Base-by-base conservation (phyloP, 2,888 invertebrate species). In the Amphimallon solstitiale region DNA sequence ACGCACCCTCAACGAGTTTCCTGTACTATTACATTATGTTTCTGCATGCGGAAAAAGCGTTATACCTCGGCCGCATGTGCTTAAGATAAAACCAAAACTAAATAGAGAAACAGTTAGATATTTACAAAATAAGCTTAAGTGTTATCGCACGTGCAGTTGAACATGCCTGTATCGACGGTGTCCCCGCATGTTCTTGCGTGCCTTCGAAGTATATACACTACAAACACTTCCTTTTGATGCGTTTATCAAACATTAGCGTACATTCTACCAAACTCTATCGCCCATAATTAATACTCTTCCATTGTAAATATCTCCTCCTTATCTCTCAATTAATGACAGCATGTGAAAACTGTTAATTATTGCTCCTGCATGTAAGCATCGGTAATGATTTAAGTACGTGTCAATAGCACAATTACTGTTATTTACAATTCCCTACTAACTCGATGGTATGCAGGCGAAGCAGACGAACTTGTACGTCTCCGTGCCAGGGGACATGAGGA, bases 281-380 rank as follows among this genome's bases (percentile, higher is more conserved):
- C n/a, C 40, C n/a, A 21, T 54, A 54, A 54, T 54, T 54, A 54
- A 54, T 54, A 54, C 54, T 38, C 37, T 54, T 38, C 38, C 38
- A 12, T 19, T 19, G 54, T 54, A 54, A 54, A 54, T 54, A n/a
- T 38, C 38, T 21, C 19, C 21, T n/a, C 38, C 54, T 54, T 54
- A 54, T 54, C 54, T 54, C 54, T 54, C 54, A 54, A 54, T 54
- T 54, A 54, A 54, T 38, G 54, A 54, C 54, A 54, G 38, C 21
- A 54, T 38, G 54, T 54, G 54, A 54, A 54, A 40, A 54, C 40
- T 56, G 56, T 56, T 56, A 56, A 56, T 56, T 56, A 56, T 56
- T 56, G 40, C 40, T 40, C 56, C 56, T 56, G 56, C 56, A 56
- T 40, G 40, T 43, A 40, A 40, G 38, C 40, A 38, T 23, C 40